These are phyloP conservation scores for Galerucella calmariensis DNA, from an alignment of 2,888 invertebrate species.

Conservation along the genomic window DNA sequence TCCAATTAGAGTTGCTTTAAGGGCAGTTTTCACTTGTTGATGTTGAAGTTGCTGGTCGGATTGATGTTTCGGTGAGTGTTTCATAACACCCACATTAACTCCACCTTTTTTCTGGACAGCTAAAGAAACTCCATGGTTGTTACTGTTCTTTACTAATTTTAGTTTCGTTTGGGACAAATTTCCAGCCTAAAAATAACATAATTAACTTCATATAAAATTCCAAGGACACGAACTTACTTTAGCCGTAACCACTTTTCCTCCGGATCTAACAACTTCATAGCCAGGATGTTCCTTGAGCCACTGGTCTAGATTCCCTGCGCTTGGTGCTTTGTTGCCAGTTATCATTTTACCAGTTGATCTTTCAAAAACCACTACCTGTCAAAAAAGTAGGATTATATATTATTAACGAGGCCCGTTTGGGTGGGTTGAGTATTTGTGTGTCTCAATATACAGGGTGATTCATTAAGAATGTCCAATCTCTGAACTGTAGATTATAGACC, in stretches of 20 bases:
- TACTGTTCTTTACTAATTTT: constrained; percentile 60
- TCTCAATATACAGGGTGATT: too few species aligned
- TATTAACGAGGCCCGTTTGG: too few species aligned
- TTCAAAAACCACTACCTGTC: constrained; percentile 81
- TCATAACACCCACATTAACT: constrained; percentile 59
- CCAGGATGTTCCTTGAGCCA: constrained; percentile 91
- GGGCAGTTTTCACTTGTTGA: constrained; percentile 24
- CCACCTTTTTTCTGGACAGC: constrained; percentile 60
- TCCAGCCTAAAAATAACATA: constrained; percentile 43
- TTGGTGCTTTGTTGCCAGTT: constrained; percentile 85
- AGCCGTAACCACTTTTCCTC: constrained; percentile 58
- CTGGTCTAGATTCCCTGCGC: constrained; percentile 78
- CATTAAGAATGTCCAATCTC: too few species aligned
- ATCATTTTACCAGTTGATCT: constrained; percentile 79
- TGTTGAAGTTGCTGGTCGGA: constrained; percentile 22
- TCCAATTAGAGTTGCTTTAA: constrained; percentile 31
- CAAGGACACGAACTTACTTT: constrained; percentile 47
- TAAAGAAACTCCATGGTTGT: constrained; percentile 60
- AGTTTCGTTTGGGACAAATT: constrained; percentile 60
- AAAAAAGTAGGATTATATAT: not conserved
- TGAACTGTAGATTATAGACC: too few species aligned
- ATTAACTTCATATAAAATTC: not conserved
- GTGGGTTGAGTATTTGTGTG: too few species aligned
- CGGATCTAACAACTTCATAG: constrained; percentile 83
- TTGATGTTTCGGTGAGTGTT: constrained; percentile 55